These are phyloP conservation scores for Elegia similella DNA, from an alignment of 2,888 invertebrate genomes.

Conservation along the genomic window DNA sequence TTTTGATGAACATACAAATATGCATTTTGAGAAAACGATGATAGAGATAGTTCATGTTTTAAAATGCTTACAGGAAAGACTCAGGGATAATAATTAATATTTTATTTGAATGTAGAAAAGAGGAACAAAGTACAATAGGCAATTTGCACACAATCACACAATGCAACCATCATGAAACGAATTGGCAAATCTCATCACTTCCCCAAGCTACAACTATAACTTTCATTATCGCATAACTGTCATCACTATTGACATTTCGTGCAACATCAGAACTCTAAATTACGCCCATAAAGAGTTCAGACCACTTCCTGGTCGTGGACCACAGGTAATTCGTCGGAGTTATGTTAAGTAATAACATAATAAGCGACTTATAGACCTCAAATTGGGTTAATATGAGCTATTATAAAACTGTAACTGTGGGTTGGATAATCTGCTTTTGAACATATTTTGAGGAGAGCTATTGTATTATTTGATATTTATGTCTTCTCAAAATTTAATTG, in stretches of 20 bases:
- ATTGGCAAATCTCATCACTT: background rate
- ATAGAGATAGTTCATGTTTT: too few species aligned
- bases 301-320: background rate
- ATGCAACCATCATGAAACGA: background rate
- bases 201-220: background rate
- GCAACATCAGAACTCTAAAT: slow-evolving; percentile 7
- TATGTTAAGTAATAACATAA: slow-evolving; percentile 14
- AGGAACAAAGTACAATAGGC: background rate
- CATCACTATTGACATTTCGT: slow-evolving; percentile 1
- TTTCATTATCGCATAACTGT: background rate
- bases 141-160: background rate
- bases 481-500: too few species aligned
- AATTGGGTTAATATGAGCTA: background rate
- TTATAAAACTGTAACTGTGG: background rate
- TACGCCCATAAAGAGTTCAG: slow-evolving; percentile 2
- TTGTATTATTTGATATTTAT: too few species aligned
- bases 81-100: background rate
- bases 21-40: too few species aligned
- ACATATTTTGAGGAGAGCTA: background rate
- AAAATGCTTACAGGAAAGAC: too few species aligned
- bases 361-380: background rate
- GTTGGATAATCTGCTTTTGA: background rate
- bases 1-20: too few species aligned
- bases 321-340: slow-evolving; percentile 1
- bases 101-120: background rate